phyloP scores from a whole-genome alignment of 1,140 invertebrate genomes.

The Drosophila sproati region DNA sequence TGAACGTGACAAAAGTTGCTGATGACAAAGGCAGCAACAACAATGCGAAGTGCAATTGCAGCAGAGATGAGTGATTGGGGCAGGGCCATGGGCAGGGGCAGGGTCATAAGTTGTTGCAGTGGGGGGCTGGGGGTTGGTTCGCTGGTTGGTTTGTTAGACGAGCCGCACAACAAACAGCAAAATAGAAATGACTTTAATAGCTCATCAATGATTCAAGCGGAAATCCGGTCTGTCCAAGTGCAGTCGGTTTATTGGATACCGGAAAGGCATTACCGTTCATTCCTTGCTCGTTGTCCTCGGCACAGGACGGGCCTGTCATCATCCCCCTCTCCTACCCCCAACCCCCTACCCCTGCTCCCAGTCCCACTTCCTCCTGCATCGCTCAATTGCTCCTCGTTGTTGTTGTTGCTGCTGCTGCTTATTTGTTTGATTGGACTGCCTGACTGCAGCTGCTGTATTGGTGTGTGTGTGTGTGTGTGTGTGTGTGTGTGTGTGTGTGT shows the following conservation, averaged over 20 bases:
- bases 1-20: constrained; percentile 70
- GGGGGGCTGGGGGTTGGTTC: background rate
- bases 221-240: constrained; percentile 84
- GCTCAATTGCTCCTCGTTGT: background rate
- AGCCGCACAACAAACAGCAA: constrained; percentile 72
- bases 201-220: constrained; percentile 84
- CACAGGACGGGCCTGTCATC: background rate
- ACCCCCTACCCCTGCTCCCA: too few species aligned
- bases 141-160: constrained; percentile 13
- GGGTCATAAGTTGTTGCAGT: too few species aligned
- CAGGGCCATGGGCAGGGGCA: background rate
- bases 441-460: constrained; percentile 8
- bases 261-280: constrained; percentile 67
- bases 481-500: background rate
- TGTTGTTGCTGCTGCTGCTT: constrained; percentile 35
- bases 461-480: constrained; percentile 4
- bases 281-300: constrained; percentile 20
- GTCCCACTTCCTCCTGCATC: constrained; percentile 1
- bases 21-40: constrained; percentile 34
- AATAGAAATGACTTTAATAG: constrained; percentile 84
- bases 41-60: background rate
- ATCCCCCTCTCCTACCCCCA: constrained; percentile 9
- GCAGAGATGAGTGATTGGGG: background rate
- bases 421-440: constrained; percentile 51
- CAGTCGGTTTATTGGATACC: constrained; percentile 83